Percentiles rank a stretch among this genome's conserved stretches.
Conservation (phyloP, 2,797 vertebrate genomes). For the Stomatorhinus walkeri region DNA sequence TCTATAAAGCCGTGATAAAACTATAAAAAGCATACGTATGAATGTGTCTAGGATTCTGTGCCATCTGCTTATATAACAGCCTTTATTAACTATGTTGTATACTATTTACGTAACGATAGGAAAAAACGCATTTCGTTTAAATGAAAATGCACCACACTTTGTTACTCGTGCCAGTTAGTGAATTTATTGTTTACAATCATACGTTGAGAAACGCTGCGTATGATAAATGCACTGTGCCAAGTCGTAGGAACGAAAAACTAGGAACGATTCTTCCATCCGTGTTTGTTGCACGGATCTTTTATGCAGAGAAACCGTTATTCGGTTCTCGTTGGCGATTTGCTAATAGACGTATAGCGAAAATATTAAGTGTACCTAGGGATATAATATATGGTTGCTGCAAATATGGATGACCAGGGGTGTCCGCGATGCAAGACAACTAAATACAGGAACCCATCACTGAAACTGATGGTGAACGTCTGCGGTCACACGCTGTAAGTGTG, state of each 20-base stretch:
- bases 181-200: neutral
- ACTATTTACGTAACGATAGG: neutral
- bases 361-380: neutral
- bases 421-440: slow-evolving; percentile 96
- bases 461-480: slow-evolving; percentile 97
- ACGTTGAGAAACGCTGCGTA: neutral
- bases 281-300: slow-evolving; percentile 21
- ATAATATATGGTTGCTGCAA: slow-evolving; percentile 3
- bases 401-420: slow-evolving; percentile 89
- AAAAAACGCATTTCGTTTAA: neutral
- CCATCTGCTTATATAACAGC: neutral
- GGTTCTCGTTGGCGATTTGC: neutral
- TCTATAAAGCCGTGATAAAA: neutral
- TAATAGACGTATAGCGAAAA: neutral
- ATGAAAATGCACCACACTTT: neutral
- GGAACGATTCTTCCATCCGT: slow-evolving; percentile 15
- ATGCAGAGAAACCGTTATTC: neutral
- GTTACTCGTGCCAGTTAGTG: neutral
- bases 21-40: neutral
- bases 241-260: slow-evolving; percentile 16
- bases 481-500: slow-evolving; percentile 95
- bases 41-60: neutral
- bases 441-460: slow-evolving; percentile 90
- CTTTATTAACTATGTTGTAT: neutral
- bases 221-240: neutral